A percentile compares a stretch with the other conserved stretches of the same genome.
Evolutionary conservation across 2,888 invertebrate species (phyloP).

Genomic region (Tenthredo livida): DNA sequence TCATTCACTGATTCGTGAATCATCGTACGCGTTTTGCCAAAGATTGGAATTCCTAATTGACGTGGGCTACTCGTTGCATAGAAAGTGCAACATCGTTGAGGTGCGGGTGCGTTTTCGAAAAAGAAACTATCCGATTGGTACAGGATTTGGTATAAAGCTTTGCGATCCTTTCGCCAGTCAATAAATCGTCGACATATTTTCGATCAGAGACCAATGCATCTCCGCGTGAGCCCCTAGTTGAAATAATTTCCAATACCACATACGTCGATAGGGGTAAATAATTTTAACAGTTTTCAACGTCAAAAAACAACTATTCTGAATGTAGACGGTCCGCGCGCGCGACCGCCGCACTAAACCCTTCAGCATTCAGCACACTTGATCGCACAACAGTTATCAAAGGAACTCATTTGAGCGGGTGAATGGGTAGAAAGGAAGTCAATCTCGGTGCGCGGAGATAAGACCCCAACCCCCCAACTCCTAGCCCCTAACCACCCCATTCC

Average conservation of each 20-base stretch:
- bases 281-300: neutral
- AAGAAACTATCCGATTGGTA: neutral
- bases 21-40: no score
- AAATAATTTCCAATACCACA: neutral
- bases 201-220: neutral
- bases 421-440: slow-evolving; percentile 78
- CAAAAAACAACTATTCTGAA: slow-evolving; percentile 21
- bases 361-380: slow-evolving; percentile 77
- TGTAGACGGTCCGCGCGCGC: slow-evolving; percentile 59
- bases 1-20: no score
- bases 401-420: slow-evolving; percentile 77
- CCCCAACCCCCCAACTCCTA: slow-evolving; percentile 65
- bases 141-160: neutral
- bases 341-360: slow-evolving; percentile 71
- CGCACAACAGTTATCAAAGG: slow-evolving; percentile 78
- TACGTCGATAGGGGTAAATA: neutral
- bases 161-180: neutral
- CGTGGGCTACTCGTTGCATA: neutral
- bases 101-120: neutral
- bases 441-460: slow-evolving; percentile 77
- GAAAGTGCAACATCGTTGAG: neutral
- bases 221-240: neutral
- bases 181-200: neutral
- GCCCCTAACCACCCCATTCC: slow-evolving; percentile 42
- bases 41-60: no score